A percentile compares a stretch with the other conserved stretches of the same genome.
Evolutionary conservation across 2,888 invertebrate species (phyloP).

Genomic region (Oscheius sp.): DNA sequence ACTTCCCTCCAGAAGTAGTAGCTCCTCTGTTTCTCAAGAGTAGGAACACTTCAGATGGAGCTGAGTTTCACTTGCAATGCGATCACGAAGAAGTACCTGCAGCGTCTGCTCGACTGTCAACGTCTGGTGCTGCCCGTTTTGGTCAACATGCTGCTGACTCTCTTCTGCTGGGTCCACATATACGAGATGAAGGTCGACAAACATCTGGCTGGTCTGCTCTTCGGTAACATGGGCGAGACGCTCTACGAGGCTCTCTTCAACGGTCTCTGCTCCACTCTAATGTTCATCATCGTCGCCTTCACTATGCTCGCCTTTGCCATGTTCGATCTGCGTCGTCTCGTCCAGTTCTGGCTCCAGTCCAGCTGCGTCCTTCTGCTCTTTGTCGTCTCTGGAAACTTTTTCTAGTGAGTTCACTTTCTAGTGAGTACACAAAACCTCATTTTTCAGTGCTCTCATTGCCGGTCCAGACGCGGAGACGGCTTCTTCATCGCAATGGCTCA

Average conservation of each 20-base stretch:
- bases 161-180: slow-evolving; percentile 55
- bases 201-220: slow-evolving; percentile 42
- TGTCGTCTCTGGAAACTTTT: slow-evolving; percentile 54
- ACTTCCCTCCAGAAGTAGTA: neutral
- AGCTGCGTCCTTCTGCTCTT: slow-evolving; percentile 59
- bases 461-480: slow-evolving; percentile 12
- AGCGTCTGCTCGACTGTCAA: slow-evolving; percentile 12
- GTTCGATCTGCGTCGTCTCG: slow-evolving; percentile 54
- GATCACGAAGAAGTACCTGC: neutral
- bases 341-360: slow-evolving; percentile 57
- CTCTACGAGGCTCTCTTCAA: slow-evolving; percentile 55
- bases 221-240: slow-evolving; percentile 54
- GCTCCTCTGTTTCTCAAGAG: neutral
- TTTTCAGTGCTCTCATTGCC: slow-evolving; percentile 14
- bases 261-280: slow-evolving; percentile 53
- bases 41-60: neutral
- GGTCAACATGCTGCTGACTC: slow-evolving; percentile 56
- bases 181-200: slow-evolving; percentile 57
- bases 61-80: neutral
- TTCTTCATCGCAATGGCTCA: neutral
- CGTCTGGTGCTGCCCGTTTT: slow-evolving; percentile 43
- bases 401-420: slow-evolving; percentile 37
- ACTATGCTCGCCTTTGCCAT: slow-evolving; percentile 62
- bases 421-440: neutral
- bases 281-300: slow-evolving; percentile 60